Conservation (phyloP, 2,797 vertebrate species). For the Enteromius mattozi region DNA sequence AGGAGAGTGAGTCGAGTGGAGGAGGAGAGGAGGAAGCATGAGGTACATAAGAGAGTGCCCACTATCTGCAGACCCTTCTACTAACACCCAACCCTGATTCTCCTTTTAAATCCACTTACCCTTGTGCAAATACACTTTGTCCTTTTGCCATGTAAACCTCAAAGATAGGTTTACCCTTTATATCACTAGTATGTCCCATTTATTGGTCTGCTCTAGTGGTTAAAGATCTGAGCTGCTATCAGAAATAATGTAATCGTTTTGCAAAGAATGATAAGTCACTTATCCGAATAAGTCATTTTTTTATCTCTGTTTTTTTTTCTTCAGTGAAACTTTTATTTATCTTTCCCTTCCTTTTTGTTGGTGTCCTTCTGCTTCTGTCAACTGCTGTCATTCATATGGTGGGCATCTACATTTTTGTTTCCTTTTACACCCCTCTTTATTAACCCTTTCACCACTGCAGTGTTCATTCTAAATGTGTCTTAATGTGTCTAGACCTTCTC, state of each 20-base stretch:
- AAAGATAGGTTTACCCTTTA: neutral
- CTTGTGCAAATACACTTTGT: neutral
- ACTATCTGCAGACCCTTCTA: constrained; percentile 52
- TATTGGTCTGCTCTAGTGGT: neutral
- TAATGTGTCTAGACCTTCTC: neutral
- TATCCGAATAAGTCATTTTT: neutral
- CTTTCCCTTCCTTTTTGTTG: constrained; percentile 31
- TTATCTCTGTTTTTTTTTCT: constrained; percentile 69
- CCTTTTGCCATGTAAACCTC: neutral
- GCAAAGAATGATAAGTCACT: neutral
- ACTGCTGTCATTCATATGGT: constrained; percentile 27
- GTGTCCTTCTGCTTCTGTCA: constrained; percentile 40
- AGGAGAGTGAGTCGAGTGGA: constrained; percentile 87
- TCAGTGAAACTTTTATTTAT: constrained; percentile 46
- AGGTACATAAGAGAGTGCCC: constrained; percentile 82
- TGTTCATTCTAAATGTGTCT: neutral
- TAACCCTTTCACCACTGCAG: neutral
- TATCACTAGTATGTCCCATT: neutral
- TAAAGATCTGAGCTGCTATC: constrained; percentile 10
- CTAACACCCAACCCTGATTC: constrained; percentile 48
- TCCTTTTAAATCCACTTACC: constrained; percentile 55
- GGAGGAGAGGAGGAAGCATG: constrained; percentile 89
- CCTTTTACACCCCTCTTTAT: constrained; percentile 11
- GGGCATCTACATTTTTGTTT: neutral
- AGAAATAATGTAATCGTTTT: neutral